Evolutionary conservation across 1,140 invertebrate genomes (phyloP), one percentile per base, ranked within the genome.

Genomic region (Procambarus clarkii): DNA sequence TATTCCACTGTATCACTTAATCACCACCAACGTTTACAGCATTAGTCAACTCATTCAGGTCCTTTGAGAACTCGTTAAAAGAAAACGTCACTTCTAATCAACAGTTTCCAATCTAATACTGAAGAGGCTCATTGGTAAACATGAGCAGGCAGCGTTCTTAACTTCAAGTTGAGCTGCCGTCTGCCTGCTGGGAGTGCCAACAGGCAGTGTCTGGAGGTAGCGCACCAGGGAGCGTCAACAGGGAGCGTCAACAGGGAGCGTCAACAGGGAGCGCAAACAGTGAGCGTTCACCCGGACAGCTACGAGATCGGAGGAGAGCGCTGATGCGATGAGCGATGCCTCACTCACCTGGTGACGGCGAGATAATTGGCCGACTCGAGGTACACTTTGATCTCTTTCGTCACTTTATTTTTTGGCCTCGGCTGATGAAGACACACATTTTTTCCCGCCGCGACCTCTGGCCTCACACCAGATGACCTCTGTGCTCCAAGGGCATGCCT

Each of bases 401-500:
- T 11, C 24, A 24, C 69, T 7, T 4, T 64, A 15, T 64, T n/a
- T 64, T 64, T 64, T n/a, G 3, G 9, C 21, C 24, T n/a, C n/a
- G n/a, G 69, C 21, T 71, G 69, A 24, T 71, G 69, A 34, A 71
- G n/a, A 71, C 7, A 7, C 21, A n/a, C 0, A n/a, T 71, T 64
- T 21, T 64, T 64, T 64, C 13, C 46, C 9, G 21, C 11, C 48
- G 71, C 3, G 3, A 64, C 21, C 34, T 71, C 64, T 18, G 21
- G 18, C 46, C n/a, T 93, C 85, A 93, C 85, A 93, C 92, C 58
- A 93, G 58, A 74, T 93, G 92, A 0, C 92, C 92, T 54, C 92
- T 81, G 45, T 93, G 92, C 74, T 93, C 92, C 21, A 93, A 79
- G 45, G 92, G 92, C 11, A 92, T 71, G 18, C 86, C 86, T 0